Base-by-base conservation (phyloP, 2,888 invertebrate genomes). In the Elmis aenea region DNA sequence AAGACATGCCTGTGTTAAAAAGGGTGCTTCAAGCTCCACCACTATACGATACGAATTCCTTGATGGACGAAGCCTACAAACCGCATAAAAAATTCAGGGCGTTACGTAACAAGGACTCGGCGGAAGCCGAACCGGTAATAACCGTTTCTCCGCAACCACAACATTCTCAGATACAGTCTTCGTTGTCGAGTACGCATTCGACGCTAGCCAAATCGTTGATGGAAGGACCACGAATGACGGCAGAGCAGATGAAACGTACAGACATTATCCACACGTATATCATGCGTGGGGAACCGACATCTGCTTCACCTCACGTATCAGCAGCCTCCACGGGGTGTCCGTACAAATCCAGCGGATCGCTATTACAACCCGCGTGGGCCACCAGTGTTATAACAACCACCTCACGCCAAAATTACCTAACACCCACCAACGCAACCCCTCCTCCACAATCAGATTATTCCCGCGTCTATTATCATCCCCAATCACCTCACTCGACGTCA, bases 51-150 rank as follows among this genome's bases (percentile, higher is more conserved):
- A 89, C 91, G 35, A 86, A 87, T 61, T 84, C 87, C 2, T 69
- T 93, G 37, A 92, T 93, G 91, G 91, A 92, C 65, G 92, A 91
- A 69, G 91, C 91, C 9, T 93, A 93, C 72, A 90, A 92, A 65
- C 92, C 92, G 42, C 93, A 93, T 74, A 93, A 93, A 70, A 93
- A 93, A 68, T 93, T 93, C 77, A 81, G 93, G 25, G 89, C 89
- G 2, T 72, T 89, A 62, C 74, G 88, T 13, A 66, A 68, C 45
- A 85, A 87, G 53, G 88, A 89, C 61, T 80, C 81, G 2, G 85
- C 84, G 24, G 88, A 88, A 58, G 85, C 86, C 2, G 81, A 82
- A 55, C 77, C 80, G 0, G 84, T 83, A 39, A 55, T 67, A 3
- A 57, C 65, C 3, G 52, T 64, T 33, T 64, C 68, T 5, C 59